Percentiles rank a stretch among this genome's conserved stretches.
These are phyloP conservation scores for Drosophila paramelanica DNA, from an alignment of 2,888 invertebrate species.

Conservation along the genomic window DNA sequence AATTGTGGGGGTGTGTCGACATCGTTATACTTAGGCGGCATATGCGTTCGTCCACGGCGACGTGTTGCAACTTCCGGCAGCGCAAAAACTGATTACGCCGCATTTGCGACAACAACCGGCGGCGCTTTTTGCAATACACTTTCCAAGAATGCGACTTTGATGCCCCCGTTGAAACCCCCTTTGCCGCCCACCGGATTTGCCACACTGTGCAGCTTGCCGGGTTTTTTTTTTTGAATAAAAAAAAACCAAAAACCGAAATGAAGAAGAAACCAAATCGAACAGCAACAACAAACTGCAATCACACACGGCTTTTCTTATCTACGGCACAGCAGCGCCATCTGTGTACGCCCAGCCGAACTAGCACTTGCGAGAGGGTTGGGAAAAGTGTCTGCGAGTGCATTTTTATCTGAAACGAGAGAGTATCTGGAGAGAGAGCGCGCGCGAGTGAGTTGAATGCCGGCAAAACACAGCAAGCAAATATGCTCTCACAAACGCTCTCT, in stretches of 20 bases:
- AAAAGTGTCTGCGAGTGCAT: constrained; percentile 37
- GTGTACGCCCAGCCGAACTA: constrained; percentile 48
- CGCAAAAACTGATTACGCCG: constrained; percentile 75
- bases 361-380: constrained; percentile 12
- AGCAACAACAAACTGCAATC: constrained; percentile 37
- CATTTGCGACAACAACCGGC: constrained; percentile 69
- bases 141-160: constrained; percentile 62
- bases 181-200: too few relatives aligned
- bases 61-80: constrained; percentile 78
- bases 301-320: constrained; percentile 41
- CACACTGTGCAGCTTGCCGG: constrained; percentile 13
- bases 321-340: constrained; percentile 61
- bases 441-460: constrained; percentile 47
- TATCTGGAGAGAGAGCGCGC: constrained; percentile 1
- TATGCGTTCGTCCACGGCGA: constrained; percentile 59
- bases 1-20: constrained; percentile 8
- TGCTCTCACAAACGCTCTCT: neutral
- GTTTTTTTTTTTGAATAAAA: constrained; percentile 37
- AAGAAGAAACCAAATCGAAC: constrained; percentile 12
- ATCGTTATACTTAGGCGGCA: constrained; percentile 57
- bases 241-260: neutral
- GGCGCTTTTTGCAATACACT: constrained; percentile 59
- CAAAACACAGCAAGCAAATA: constrained; percentile 44
- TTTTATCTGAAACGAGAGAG: constrained; percentile 41
- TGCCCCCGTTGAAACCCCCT: neutral